These are phyloP conservation scores for Neoniphon sammara DNA, from an alignment of 2,797 vertebrate species.

Conservation along the genomic window DNA sequence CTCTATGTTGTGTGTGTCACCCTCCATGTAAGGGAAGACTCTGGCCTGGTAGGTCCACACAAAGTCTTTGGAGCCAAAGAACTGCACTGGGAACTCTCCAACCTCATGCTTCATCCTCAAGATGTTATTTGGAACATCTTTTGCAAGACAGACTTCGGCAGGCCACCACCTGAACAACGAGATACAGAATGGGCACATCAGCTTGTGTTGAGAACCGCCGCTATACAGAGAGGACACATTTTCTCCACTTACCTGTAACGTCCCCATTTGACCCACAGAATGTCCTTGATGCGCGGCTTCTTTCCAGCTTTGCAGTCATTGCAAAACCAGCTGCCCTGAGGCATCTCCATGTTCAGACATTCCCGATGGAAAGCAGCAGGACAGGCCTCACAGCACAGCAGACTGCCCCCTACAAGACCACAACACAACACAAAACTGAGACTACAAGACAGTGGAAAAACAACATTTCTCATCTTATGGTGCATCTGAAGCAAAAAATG, in stretches of 20 bases:
- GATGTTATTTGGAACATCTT: constrained; percentile 93
- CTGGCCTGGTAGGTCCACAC: constrained; percentile 99
- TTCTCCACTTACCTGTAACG: constrained; percentile 89
- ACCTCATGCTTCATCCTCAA: constrained; percentile 95
- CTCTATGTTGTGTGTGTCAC: constrained; percentile 96
- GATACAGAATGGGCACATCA: neutral
- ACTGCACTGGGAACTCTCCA: constrained; percentile 97
- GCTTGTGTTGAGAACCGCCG: neutral
- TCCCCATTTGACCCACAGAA: constrained; percentile 98
- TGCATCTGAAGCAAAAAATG: no score
- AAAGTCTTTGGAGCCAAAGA: constrained; percentile 98
- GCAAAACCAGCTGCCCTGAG: constrained; percentile 98
- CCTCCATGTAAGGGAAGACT: constrained; percentile 98
- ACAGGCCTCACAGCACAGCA: constrained; percentile 98
- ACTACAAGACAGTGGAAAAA: neutral
- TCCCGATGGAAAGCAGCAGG: constrained; percentile 99
- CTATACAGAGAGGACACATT: neutral
- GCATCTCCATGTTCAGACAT: constrained; percentile 98
- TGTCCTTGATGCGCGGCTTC: constrained; percentile 96
- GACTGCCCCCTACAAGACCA: constrained; percentile 89
- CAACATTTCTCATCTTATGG: no score
- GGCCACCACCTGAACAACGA: constrained; percentile 93
- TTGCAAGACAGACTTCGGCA: constrained; percentile 94
- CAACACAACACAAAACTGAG: constrained; percentile 11
- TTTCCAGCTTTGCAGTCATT: constrained; percentile 99